phyloP scores from a whole-genome alignment of 2,797 vertebrate genomes.

The Microctenopoma steveboyesi region DNA sequence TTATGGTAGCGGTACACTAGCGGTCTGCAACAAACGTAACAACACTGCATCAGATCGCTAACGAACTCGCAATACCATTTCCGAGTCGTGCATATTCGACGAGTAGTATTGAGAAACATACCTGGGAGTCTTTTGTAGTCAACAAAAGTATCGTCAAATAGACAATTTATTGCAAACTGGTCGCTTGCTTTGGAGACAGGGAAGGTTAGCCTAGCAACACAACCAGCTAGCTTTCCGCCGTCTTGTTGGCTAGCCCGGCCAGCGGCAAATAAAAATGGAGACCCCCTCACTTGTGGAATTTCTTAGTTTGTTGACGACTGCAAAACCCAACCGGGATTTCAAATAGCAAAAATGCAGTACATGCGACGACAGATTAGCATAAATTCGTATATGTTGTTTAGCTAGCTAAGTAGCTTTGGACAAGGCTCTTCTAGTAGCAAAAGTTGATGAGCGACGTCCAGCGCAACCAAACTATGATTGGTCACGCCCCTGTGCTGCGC shows the following conservation, averaged over 20 bases:
- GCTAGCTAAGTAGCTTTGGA: conserved; percentile 55
- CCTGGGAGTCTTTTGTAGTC: conserved; percentile 78
- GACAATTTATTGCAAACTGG: conserved; percentile 40
- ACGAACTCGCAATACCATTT: background rate
- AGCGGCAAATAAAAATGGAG: conserved; percentile 67
- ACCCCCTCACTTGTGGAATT: conserved; percentile 55
- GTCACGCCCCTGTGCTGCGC: conserved; percentile 53
- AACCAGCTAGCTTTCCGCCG: conserved; percentile 67
- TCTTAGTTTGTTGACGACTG: conserved; percentile 3
- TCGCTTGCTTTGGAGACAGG: conserved; percentile 32
- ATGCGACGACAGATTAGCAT: rapidly evolving
- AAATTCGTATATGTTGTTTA: background rate
- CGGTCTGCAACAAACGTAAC: conserved; percentile 46
- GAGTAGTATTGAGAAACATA: conserved; percentile 11
- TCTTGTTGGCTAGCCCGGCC: conserved; percentile 45
- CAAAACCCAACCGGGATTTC: background rate
- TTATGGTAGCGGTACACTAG: conserved; percentile 13
- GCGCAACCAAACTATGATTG: conserved; percentile 66
- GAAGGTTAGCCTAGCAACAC: conserved; percentile 72
- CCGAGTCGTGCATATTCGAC: rapidly evolving
- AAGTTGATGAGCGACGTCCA: conserved; percentile 75
- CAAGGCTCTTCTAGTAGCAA: conserved; percentile 64
- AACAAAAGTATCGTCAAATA: conserved; percentile 61
- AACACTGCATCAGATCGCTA: conserved; percentile 16
- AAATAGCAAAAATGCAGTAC: background rate